phyloP scores from a whole-genome alignment of 2,797 vertebrate species.

The Hippoglossus hippoglossus region DNA sequence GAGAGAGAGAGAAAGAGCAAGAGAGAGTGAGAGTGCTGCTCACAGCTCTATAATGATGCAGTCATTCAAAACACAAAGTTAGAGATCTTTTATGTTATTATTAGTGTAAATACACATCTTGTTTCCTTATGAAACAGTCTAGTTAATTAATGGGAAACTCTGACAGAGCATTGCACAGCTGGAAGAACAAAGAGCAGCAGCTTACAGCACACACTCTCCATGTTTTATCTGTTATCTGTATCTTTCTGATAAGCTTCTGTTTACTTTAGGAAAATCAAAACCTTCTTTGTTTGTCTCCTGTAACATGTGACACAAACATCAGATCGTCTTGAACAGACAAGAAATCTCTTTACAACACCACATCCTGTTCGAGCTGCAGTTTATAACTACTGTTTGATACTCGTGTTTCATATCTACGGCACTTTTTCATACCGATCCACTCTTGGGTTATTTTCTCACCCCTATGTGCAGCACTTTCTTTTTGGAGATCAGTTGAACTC shows the following conservation, averaged over 20 bases:
- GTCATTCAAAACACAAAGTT: background rate
- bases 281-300: background rate
- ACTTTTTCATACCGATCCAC: too few species aligned
- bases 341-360: background rate
- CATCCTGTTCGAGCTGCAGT: constrained; percentile 4
- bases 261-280: background rate
- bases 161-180: background rate
- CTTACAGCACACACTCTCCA: background rate
- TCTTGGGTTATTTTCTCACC: too few species aligned
- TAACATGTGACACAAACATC: background rate
- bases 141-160: background rate
- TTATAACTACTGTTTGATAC: background rate
- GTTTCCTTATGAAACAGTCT: background rate
- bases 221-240: background rate
- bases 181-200: background rate
- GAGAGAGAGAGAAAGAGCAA: background rate
- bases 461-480: too few species aligned
- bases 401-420: too few species aligned
- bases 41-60: background rate
- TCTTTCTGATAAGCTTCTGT: background rate
- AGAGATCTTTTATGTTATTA: background rate
- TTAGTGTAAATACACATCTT: background rate
- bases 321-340: background rate
- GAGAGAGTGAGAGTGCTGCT: background rate
- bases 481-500: too few species aligned